phyloP scores from a whole-genome alignment of 2,113 vertebrate genomes.

The Lycocorax pyrrhopterus region DNA sequence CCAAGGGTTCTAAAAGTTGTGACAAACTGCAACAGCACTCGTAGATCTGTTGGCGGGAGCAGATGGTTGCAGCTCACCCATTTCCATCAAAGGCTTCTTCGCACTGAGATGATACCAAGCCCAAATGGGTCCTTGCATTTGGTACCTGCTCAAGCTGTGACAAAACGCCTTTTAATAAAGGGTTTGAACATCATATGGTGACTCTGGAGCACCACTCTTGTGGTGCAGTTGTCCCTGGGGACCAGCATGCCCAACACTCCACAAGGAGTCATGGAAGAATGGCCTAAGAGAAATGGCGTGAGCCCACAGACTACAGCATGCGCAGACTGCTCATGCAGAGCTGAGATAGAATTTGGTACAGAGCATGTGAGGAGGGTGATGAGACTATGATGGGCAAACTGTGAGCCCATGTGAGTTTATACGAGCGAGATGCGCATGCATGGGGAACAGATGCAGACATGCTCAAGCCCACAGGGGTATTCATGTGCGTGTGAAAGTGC shows the following conservation, averaged over 20 bases:
- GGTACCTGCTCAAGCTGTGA: neutral
- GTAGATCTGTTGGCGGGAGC: neutral
- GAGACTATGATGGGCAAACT: neutral
- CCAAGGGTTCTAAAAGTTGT: neutral
- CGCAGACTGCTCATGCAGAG: neutral
- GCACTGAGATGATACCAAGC: neutral
- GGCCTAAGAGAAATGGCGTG: neutral
- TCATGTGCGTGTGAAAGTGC: accelerated
- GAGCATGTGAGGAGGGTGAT: neutral
- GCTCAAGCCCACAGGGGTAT: accelerated
- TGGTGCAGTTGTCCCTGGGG: neutral
- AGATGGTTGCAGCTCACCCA: neutral
- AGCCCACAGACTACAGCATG: neutral
- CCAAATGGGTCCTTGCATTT: neutral
- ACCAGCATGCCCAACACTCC: neutral
- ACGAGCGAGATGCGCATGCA: neutral
- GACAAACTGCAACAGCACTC: neutral
- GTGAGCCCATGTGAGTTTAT: neutral
- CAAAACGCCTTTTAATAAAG: neutral
- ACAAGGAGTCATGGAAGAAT: neutral
- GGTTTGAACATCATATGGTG: neutral
- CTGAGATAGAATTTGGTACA: neutral
- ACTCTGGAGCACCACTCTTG: neutral
- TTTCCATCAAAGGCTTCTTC: neutral
- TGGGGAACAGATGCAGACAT: accelerated